Base-by-base conservation (phyloP, 2,113 vertebrate genomes). In the Octodon degus region DNA sequence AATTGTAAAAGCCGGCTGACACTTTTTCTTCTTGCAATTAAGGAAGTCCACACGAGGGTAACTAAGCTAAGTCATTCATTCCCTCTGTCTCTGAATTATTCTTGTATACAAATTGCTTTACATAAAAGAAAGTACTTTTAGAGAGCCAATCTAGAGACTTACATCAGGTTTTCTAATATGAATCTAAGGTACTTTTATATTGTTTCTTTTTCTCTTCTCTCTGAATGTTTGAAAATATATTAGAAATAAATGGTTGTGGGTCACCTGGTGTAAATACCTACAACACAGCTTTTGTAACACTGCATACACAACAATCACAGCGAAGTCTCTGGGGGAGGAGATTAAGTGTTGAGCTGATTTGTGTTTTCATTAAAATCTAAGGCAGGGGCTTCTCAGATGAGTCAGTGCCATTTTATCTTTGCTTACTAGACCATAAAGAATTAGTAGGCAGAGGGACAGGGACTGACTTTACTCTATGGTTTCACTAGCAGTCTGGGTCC, bases 21-120 rank as follows among this genome's bases (percentile, higher is more conserved):
- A 53, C 74, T 83, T 90, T 87, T 87, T 91, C 79, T 65, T 93
- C 85, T 55, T 87, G 40, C 88, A 91, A 76, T 77, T 86, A 96
- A 95, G 82, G 82, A 62, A 90, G 68, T 37, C 16, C 53, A 32
- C 50, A 68, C 62, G 86, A 92, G 74, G 89, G 88, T 7, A 81
- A 58, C 3, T 37, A 84, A 96, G n/a, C 58, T 11, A 40, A 89
- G 47, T n/a, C 55, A 43, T n/a, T 80, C 32, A 17, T 86, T 13
- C 40, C 58, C 2, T 30, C 82, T n/a, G 53, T 67, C 88, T 93
- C 68, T 87, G 90, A 96, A 86, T 40, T 68, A 84, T 25, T 14
- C 68, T 40, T 2, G 67, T 24, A 8, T 40, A 65, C 14, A 37
- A 58, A 80, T 82, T 55, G 34, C 19, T 92, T 70, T 79, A n/a